Evolutionary conservation across 2,888 invertebrate genomes (phyloP), one percentile per base, ranked within the genome.

Genomic region (Rutpela maculata): DNA sequence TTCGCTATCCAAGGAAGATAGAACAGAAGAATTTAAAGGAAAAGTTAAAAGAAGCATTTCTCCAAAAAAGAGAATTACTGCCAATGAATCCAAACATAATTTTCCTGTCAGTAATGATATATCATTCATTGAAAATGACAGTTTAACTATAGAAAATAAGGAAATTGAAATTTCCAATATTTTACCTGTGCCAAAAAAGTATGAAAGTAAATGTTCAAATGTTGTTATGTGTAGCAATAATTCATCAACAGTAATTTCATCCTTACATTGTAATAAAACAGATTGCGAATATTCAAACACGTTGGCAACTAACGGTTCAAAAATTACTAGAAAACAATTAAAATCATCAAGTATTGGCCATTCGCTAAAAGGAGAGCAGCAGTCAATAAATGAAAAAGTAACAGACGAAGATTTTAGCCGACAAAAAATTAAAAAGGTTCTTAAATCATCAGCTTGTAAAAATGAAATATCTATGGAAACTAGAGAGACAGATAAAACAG

Each of bases 131-230:
- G 69, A 62, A 55, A 75, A 60, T 63, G 59, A 74, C 71, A 77
- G 74, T 72, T 72, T 80, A 65, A 63, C 73, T 15, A n/a, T 72
- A 63, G 78, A 66, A 15, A 66, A 74, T 43, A 71, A 69, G 26
- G 80, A 80, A 69, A 50, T 78, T 59, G 78, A 78, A 76, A 74
- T 80, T 55, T 77, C 73, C 26, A 78, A 75, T 62, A 56, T 17
- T 43, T 70, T 62, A 26, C 26, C 63, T 43, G 19, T 22, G 9
- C 70, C 43, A 59, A 50, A 62, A 60, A 69, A 59, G 11, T 15
- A 3, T 56, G 26, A 17, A 35, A 35, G 15, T 4, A 35, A 63
- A 1, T 9, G 35, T 56, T 38, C 55, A 56, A 68, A 74, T 22
- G 35, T 57, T 69, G 15, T 60, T 55, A 73, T 31, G 12, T n/a